These are phyloP conservation scores for Andrena marginata DNA, from an alignment of 2,888 invertebrate species.

Conservation along the genomic window DNA sequence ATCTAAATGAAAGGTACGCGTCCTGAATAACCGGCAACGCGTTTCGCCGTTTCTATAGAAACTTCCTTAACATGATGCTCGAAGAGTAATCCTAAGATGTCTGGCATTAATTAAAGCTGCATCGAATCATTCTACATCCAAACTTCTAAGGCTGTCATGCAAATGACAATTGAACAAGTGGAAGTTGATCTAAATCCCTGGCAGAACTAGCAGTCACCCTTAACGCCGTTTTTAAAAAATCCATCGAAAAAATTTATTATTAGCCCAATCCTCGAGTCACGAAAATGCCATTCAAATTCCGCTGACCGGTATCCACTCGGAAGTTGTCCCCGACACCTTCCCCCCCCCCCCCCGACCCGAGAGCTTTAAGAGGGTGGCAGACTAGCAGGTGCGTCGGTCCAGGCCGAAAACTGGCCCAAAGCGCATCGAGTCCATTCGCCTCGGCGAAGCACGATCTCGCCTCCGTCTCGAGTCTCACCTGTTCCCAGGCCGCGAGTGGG, in stretches of 20 bases:
- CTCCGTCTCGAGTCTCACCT: conserved; percentile 54
- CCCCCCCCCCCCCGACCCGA: too few species aligned
- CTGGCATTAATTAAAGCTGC: neutral
- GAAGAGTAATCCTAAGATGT: neutral
- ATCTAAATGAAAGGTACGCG: conserved; percentile 57
- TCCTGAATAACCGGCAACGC: conserved; percentile 44
- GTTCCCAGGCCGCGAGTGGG: conserved; percentile 31
- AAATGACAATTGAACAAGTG: too few species aligned
- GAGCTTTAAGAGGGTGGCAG: neutral
- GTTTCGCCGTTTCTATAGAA: conserved; percentile 16
- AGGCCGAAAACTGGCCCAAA: conserved; percentile 39
- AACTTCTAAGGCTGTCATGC: too few species aligned
- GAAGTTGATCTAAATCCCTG: too few species aligned
- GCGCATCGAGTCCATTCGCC: conserved; percentile 48
- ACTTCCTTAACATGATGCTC: conserved; percentile 12
- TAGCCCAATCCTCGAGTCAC: too few species aligned
- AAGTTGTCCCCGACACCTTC: too few species aligned
- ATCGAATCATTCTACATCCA: too few species aligned
- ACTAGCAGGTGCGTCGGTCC: neutral
- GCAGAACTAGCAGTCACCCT: too few species aligned
- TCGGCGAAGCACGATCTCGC: conserved; percentile 37
- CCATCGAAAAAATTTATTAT: too few species aligned
- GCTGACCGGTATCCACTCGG: too few species aligned
- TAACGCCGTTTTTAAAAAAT: too few species aligned
- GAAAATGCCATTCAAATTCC: too few species aligned